phyloP scores from a whole-genome alignment of 1,140 invertebrate species.

The Brachionus sp. region DNA sequence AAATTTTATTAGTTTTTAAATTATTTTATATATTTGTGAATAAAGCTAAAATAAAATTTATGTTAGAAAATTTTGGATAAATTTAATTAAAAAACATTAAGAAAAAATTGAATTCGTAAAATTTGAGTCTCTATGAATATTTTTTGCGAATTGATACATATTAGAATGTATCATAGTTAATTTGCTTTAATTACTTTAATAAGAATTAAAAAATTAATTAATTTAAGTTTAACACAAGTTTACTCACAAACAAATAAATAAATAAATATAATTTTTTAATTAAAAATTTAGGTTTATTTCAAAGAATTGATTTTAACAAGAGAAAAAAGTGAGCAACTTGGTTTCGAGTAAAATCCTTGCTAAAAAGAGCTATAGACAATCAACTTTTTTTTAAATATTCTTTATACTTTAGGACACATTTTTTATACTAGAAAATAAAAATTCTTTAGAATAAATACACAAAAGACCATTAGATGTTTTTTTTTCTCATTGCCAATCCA shows the following conservation, averaged over 20 bases:
- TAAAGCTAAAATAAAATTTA: not conserved
- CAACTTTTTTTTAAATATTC: not conserved
- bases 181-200: not conserved
- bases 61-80: not conserved
- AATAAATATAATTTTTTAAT: not conserved
- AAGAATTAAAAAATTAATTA: too few species aligned
- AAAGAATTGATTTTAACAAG: not conserved
- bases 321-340: not conserved
- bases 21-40: not conserved
- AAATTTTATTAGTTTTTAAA: too few species aligned
- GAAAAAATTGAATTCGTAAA: not conserved
- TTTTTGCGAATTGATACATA: not conserved
- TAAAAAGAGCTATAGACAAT: too few species aligned
- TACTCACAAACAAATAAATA: not conserved
- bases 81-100: not conserved
- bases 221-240: not conserved
- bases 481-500: too few species aligned
- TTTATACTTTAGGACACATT: too few species aligned
- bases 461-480: too few species aligned
- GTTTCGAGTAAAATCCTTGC: too few species aligned
- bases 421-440: not conserved
- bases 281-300: not conserved
- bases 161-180: not conserved
- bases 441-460: not conserved
- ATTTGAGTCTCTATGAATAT: not conserved